Evolutionary conservation across 2,797 vertebrate genomes (phyloP), one percentile per base, ranked within the genome.

Genomic region (Sus cebifrons): DNA sequence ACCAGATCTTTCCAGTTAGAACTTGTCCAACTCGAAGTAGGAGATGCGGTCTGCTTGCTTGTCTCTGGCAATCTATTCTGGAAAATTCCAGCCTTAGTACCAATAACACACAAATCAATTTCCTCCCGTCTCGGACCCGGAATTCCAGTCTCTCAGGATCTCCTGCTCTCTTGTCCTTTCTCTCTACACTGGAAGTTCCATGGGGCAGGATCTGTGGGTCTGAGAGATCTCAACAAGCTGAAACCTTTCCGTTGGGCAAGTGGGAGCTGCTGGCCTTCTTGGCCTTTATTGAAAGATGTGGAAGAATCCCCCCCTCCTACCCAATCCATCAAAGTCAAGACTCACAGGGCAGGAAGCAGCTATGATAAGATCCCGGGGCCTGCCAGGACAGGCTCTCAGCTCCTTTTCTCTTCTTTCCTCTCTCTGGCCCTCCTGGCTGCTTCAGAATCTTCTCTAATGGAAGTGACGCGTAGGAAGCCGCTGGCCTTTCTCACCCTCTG

Each of bases 81-180:
- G 77, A 81, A 87, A 79, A 58, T 56, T 93, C 32, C 65, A 36
- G 52, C 60, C 82, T 87, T 79, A 27, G 75, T 25, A 73, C 44
- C 16, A 6, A 20, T 10, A 29, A 29, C 10, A 60, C 25, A 16
- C 32, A 49, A 27, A 62, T 86, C 64, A 9, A 2, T 62, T 68
- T 78, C 62, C 89, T 25, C 6, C 29, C 11, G 3, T 17, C 23
- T 49, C 16, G 64, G n/a, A 52, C 23, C 6, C 12, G 25, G 74
- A 27, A 18, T 32, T 54, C 54, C 0, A 12, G 1, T 67, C 60
- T 36, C 79, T 56, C 44, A 13, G 79, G 87, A 10, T 56, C 29
- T 79, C 75, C 60, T 25, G 73, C 25, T 21, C 6, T 17, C 27
- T 32, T 36, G 36, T 54, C 14, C 18, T 77, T 64, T 58, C 78